These are phyloP conservation scores for Epinephelus fuscoguttatus DNA, from an alignment of 2,113 vertebrate species.

Conservation along the genomic window DNA sequence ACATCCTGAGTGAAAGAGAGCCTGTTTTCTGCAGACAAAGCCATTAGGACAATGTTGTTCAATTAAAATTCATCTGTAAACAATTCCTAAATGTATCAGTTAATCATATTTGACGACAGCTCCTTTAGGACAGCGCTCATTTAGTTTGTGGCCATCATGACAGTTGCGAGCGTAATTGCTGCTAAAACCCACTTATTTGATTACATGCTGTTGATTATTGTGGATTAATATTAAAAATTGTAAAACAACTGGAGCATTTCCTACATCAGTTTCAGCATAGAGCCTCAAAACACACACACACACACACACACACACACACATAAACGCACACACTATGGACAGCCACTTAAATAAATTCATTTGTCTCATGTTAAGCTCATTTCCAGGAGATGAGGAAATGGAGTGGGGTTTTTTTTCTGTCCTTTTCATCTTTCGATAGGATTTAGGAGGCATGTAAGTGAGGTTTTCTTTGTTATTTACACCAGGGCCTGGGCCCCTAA, in stretches of 20 bases:
- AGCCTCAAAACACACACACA: slow-evolving; percentile 54
- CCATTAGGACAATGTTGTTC: slow-evolving; percentile 1
- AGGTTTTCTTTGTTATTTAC: slow-evolving; percentile 85
- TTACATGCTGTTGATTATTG: slow-evolving; percentile 36
- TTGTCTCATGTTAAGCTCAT: slow-evolving; percentile 80
- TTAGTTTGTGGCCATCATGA: slow-evolving; percentile 23
- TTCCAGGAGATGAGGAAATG: slow-evolving; percentile 79
- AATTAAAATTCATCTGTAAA: slow-evolving; percentile 42
- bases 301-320: slow-evolving; percentile 25
- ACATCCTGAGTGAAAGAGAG: neutral
- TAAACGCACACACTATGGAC: slow-evolving; percentile 30
- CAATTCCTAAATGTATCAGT: slow-evolving; percentile 24
- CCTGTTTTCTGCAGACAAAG: slow-evolving; percentile 11
- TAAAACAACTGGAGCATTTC: slow-evolving; percentile 30
- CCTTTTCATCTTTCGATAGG: slow-evolving; percentile 80
- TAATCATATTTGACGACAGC: slow-evolving; percentile 32
- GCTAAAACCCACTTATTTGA: slow-evolving; percentile 34
- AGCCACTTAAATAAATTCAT: slow-evolving; percentile 80
- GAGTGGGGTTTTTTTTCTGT: slow-evolving; percentile 65
- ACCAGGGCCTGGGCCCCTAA: slow-evolving; percentile 82
- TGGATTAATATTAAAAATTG: slow-evolving; percentile 16
- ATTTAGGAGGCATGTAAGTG: slow-evolving; percentile 86
- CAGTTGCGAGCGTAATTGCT: slow-evolving; percentile 10
- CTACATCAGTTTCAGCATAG: slow-evolving; percentile 17
- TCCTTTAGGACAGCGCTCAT: slow-evolving; percentile 23